Conservation (phyloP, 2,797 vertebrate genomes). For the Bryconaethiops microstoma region DNA sequence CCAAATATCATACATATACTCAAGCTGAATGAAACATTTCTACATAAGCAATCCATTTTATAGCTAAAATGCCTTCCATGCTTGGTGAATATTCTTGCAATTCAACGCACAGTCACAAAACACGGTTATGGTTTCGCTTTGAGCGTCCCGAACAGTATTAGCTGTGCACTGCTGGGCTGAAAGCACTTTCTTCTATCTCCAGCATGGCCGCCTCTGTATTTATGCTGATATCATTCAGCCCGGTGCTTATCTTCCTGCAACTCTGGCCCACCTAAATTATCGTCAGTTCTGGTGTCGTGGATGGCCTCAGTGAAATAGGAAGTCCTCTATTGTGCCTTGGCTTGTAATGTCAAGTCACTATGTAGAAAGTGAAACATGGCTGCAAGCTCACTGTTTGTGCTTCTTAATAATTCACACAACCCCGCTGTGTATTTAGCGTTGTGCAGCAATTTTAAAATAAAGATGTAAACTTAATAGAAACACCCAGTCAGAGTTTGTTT, state of each 20-base stretch:
- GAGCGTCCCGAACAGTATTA: constrained; percentile 17
- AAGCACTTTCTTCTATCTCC: constrained; percentile 12
- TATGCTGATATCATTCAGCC: constrained; percentile 40
- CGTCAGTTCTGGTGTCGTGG: neutral
- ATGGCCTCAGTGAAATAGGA: constrained; percentile 32
- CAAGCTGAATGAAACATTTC: neutral
- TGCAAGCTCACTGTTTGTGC: constrained; percentile 7
- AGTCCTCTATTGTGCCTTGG: constrained; percentile 4
- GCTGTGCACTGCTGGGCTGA: neutral
- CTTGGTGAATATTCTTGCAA: constrained; percentile 19
- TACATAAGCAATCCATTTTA: constrained; percentile 23
- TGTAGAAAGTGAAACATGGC: constrained; percentile 33
- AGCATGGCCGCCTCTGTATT: constrained; percentile 8
- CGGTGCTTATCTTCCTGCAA: constrained; percentile 25
- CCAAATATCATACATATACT: neutral
- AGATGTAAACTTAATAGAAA: too few relatives aligned
- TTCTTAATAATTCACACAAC: constrained; percentile 38
- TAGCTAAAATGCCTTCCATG: constrained; percentile 4
- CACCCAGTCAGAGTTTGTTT: neutral
- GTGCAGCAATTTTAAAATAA: too few relatives aligned
- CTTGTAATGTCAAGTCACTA: constrained; percentile 39
- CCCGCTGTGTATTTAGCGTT: neutral
- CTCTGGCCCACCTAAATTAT: constrained; percentile 26
- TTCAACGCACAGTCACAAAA: constrained; percentile 23
- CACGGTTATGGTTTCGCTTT: neutral